Evolutionary conservation across 2,888 invertebrate species (phyloP).

Genomic region (Callyntrura guangdongensis): DNA sequence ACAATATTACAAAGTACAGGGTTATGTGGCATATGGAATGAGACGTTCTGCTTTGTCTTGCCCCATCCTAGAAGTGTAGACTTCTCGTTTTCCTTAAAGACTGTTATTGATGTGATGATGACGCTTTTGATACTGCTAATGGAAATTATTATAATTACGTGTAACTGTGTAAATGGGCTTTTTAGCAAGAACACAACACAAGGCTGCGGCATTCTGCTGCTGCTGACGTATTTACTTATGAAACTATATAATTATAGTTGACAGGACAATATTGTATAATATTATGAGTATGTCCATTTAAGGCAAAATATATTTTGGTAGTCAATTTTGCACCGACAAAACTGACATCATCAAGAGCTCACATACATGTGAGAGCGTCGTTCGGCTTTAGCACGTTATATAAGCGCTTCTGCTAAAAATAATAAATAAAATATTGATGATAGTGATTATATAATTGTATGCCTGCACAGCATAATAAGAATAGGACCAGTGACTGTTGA

Average conservation of each 20-base stretch:
- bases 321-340: no score
- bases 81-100: background rate
- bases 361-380: no score
- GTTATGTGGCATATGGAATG: background rate
- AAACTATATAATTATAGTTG: conserved; percentile 35
- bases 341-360: no score
- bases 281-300: no score
- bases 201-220: background rate
- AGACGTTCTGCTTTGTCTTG: background rate
- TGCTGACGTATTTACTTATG: conserved; percentile 48
- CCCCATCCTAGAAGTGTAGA: background rate
- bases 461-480: no score
- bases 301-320: no score
- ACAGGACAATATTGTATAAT: no score
- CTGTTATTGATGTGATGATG: background rate
- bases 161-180: background rate
- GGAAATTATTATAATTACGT: conserved; percentile 38
- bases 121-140: background rate
- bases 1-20: background rate
- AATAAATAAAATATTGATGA: no score
- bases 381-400: no score
- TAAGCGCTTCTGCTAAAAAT: no score
- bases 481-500: no score
- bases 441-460: no score
- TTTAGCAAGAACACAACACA: conserved; percentile 27